Conservation (phyloP, 2,113 vertebrate species). For the Dolichotis patagonum region DNA sequence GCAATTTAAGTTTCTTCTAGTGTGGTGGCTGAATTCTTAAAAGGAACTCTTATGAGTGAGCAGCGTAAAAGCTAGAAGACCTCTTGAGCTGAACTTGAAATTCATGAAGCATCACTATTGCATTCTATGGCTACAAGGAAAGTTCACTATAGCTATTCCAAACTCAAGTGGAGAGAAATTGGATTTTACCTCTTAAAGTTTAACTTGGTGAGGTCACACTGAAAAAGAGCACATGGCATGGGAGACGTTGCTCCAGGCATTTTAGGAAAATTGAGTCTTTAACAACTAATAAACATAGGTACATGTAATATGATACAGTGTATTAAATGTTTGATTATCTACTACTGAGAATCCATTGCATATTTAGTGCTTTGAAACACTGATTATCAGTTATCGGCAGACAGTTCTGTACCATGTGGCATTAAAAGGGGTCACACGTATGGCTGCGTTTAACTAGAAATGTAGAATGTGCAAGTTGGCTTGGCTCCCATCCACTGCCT, state of each 20-base stretch:
- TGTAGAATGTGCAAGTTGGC: neutral
- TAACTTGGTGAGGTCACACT: neutral
- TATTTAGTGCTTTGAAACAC: neutral
- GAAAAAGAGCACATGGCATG: neutral
- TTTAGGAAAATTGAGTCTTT: constrained; percentile 9
- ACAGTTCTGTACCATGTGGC: neutral
- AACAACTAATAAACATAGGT: neutral
- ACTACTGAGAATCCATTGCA: neutral
- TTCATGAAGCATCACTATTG: neutral
- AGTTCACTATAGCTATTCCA: neutral
- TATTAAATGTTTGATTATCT: neutral
- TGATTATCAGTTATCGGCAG: neutral
- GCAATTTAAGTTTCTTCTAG: neutral
- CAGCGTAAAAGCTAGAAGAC: neutral
- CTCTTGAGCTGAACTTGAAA: neutral
- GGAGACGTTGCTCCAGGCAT: neutral
- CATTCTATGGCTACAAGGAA: neutral
- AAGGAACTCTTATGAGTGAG: neutral
- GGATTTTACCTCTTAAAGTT: neutral
- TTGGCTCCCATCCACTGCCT: neutral
- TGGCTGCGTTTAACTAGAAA: neutral
- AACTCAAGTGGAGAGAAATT: neutral
- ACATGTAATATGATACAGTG: neutral
- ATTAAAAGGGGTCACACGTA: neutral
- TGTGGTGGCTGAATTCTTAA: neutral